Evolutionary conservation across 2,888 invertebrate genomes (phyloP).

Genomic region (Cremastobaeus sp.): DNA sequence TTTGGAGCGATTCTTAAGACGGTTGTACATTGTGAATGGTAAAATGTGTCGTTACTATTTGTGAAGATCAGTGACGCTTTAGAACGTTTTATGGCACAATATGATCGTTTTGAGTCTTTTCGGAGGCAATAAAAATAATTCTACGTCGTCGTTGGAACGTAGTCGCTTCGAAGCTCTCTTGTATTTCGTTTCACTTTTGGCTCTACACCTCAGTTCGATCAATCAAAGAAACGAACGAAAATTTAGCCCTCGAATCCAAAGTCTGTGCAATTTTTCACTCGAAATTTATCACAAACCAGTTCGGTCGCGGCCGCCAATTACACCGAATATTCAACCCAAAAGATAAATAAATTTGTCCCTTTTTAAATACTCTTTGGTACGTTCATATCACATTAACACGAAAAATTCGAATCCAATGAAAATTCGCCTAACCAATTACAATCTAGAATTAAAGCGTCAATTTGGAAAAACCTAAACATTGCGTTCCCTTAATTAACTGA

Average conservation of each 20-base stretch:
- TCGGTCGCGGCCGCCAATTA: slow-evolving; percentile 10
- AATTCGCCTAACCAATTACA: slow-evolving; percentile 75
- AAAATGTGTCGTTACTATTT: slow-evolving; percentile 61
- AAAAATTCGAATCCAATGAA: slow-evolving; percentile 74
- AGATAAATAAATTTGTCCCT: slow-evolving; percentile 64
- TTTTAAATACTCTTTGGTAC: slow-evolving; percentile 77
- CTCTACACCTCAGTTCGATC: slow-evolving; percentile 22
- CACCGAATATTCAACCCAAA: slow-evolving; percentile 61
- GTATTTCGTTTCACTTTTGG: slow-evolving; percentile 54
- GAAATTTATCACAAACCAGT: slow-evolving; percentile 10
- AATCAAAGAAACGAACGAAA: slow-evolving; percentile 28
- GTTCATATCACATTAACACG: slow-evolving; percentile 77
- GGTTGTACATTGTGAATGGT: slow-evolving; percentile 35
- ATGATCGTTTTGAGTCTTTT: slow-evolving; percentile 78
- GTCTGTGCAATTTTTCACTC: too few relatives aligned
- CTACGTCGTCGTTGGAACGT: slow-evolving; percentile 77
- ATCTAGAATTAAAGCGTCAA: slow-evolving; percentile 67
- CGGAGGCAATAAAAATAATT: slow-evolving; percentile 78
- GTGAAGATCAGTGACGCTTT: slow-evolving; percentile 68
- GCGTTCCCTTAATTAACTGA: slow-evolving; percentile 71
- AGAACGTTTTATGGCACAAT: slow-evolving; percentile 76
- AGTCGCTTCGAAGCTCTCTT: slow-evolving; percentile 61
- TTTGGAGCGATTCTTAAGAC: slow-evolving; percentile 34
- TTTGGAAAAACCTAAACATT: slow-evolving; percentile 65
- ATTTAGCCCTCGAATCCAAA: slow-evolving; percentile 15